Percentiles rank a stretch among this genome's conserved stretches.
Conservation (phyloP, 2,888 invertebrate species). For the Parthenolecanium corni region DNA sequence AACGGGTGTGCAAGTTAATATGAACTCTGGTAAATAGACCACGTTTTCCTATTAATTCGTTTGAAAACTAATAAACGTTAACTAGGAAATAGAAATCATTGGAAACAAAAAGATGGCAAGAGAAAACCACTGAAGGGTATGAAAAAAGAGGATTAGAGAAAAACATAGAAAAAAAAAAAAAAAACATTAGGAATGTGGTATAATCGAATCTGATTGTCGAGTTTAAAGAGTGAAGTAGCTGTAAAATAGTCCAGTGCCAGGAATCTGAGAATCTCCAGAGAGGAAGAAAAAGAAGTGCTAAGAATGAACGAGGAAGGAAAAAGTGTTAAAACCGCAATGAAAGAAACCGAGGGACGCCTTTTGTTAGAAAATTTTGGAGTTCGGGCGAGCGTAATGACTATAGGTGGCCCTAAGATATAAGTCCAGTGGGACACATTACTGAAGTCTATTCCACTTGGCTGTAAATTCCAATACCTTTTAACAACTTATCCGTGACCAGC, state of each 20-base stretch:
- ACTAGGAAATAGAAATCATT: no score
- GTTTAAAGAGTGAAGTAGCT: conserved; percentile 13
- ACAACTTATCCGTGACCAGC: conserved; percentile 12
- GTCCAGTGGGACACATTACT: conserved; percentile 12
- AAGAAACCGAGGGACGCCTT: conserved; percentile 11
- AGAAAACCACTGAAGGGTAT: conserved; percentile 1
- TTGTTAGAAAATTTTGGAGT: conserved; percentile 3
- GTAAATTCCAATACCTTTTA: conserved; percentile 19
- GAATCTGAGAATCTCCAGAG: conserved; percentile 8
- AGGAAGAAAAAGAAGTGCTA: background rate
- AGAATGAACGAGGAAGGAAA: no score
- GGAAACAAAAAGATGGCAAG: no score
- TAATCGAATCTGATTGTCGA: conserved; percentile 12
- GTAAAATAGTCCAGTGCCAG: conserved; percentile 20
- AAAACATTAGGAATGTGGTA: conserved; percentile 8
- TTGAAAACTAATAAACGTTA: background rate
- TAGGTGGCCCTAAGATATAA: conserved; percentile 18
- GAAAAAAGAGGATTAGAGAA: conserved; percentile 1
- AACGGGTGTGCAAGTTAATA: background rate
- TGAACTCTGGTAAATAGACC: background rate
- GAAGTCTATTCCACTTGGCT: conserved; percentile 11
- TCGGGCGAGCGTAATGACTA: conserved; percentile 14
- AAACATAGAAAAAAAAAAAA: background rate
- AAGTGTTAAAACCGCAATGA: no score
- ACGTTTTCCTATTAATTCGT: conserved; percentile 17